phyloP scores from a whole-genome alignment of 2,113 vertebrate genomes.

The Coryphaenoides rupestris region DNA sequence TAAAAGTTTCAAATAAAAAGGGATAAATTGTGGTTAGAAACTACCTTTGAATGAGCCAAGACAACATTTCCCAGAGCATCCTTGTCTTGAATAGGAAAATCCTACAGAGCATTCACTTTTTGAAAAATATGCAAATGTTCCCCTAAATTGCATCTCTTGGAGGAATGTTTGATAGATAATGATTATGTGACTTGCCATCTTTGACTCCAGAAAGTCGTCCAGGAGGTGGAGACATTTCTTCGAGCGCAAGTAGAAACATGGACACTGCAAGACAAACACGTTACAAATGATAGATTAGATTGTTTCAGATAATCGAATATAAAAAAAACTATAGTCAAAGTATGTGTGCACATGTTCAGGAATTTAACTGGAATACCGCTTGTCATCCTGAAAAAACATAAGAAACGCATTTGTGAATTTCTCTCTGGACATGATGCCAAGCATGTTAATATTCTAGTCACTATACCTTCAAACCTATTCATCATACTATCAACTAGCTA shows the following conservation, averaged over 20 bases:
- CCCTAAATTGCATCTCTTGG: too few relatives aligned
- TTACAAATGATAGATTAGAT: not conserved
- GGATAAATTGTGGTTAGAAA: not conserved
- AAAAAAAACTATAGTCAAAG: too few relatives aligned
- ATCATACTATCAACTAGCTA: too few relatives aligned
- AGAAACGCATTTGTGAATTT: not conserved
- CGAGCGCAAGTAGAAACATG: slow-evolving; percentile 77
- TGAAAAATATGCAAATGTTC: too few relatives aligned
- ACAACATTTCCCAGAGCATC: slow-evolving; percentile 78
- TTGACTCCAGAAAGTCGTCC: slow-evolving; percentile 73
- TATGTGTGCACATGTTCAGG: too few relatives aligned
- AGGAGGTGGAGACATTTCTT: slow-evolving; percentile 66
- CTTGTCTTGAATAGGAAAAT: slow-evolving; percentile 63
- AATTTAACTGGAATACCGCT: too few relatives aligned
- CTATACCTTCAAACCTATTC: too few relatives aligned
- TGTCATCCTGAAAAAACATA: not conserved
- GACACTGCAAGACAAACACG: slow-evolving; percentile 71
- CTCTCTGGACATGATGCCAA: too few relatives aligned
- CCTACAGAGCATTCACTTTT: slow-evolving; percentile 54
- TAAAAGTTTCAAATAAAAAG: too few relatives aligned
- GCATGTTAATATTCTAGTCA: too few relatives aligned
- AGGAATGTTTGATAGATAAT: too few relatives aligned
- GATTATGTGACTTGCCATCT: slow-evolving; percentile 60
- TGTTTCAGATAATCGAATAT: not conserved
- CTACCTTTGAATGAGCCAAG: slow-evolving; percentile 76